Percentiles rank a stretch among this genome's conserved stretches.
These are phyloP conservation scores for Cenopis cana DNA, from an alignment of 2,888 invertebrate genomes.

Conservation along the genomic window DNA sequence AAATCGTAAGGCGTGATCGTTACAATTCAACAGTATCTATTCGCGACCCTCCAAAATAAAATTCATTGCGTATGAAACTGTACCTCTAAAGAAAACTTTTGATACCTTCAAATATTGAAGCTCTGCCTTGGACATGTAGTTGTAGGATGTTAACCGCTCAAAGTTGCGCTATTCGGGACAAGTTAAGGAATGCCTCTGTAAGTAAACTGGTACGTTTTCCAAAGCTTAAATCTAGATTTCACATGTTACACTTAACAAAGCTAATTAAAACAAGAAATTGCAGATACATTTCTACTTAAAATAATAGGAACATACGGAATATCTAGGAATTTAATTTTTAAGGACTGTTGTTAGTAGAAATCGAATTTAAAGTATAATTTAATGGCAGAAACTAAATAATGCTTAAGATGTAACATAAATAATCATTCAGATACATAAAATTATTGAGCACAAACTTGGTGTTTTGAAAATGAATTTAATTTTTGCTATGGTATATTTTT, in stretches of 20 bases:
- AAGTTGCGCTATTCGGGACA: constrained; percentile 29
- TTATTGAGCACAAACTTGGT: no score
- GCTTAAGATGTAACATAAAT: no score
- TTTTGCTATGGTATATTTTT: no score
- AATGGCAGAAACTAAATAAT: no score
- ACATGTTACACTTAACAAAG: neutral
- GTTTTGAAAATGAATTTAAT: no score
- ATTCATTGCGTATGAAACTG: constrained; percentile 5
- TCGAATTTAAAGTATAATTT: no score
- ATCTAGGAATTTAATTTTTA: no score
- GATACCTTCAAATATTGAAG: constrained; percentile 17
- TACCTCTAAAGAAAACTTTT: constrained; percentile 3
- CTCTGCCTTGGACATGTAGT: constrained; percentile 2
- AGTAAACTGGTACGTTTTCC: constrained; percentile 23
- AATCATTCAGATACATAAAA: no score
- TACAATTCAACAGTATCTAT: neutral
- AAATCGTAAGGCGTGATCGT: neutral
- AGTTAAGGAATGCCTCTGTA: constrained; percentile 42
- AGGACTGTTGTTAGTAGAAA: no score
- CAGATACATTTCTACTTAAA: neutral
- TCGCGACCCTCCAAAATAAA: neutral
- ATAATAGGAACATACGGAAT: no score
- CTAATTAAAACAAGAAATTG: neutral
- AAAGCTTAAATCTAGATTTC: constrained; percentile 28
- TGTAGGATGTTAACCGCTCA: constrained; percentile 23